These are phyloP conservation scores for Chaetogeoica ovagalla DNA, from an alignment of 2,888 invertebrate species.

Conservation along the genomic window DNA sequence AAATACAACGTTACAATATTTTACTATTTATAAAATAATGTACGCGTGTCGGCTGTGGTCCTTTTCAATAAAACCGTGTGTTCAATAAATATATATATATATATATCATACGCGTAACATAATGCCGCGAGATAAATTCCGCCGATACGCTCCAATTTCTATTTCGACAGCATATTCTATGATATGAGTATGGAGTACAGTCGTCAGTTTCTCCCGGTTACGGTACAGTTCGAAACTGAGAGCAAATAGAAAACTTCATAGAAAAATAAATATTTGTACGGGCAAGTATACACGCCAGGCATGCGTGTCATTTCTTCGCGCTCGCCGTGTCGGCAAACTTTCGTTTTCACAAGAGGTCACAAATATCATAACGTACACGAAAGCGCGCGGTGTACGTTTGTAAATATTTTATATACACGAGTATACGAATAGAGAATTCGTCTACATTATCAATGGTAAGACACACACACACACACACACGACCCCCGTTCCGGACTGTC, in stretches of 20 bases:
- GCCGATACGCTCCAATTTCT: neutral
- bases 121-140: neutral
- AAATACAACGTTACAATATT: neutral
- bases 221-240: neutral
- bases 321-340: neutral
- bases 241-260: conserved; percentile 10
- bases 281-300: neutral
- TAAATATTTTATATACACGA: neutral
- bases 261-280: conserved; percentile 38
- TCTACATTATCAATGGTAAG: neutral
- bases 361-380: neutral
- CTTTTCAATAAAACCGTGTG: neutral
- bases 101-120: too few species aligned
- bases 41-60: neutral
- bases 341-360: conserved; percentile 4
- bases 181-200: neutral
- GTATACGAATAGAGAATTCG: neutral
- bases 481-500: too few species aligned
- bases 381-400: too few species aligned
- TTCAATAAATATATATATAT: neutral
- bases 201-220: neutral
- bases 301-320: conserved; percentile 8
- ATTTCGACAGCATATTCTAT: neutral
- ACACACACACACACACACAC: neutral
- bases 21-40: too few species aligned